Evolutionary conservation across 2,888 invertebrate species (phyloP).

Genomic region (Asteroscopus sphinx): DNA sequence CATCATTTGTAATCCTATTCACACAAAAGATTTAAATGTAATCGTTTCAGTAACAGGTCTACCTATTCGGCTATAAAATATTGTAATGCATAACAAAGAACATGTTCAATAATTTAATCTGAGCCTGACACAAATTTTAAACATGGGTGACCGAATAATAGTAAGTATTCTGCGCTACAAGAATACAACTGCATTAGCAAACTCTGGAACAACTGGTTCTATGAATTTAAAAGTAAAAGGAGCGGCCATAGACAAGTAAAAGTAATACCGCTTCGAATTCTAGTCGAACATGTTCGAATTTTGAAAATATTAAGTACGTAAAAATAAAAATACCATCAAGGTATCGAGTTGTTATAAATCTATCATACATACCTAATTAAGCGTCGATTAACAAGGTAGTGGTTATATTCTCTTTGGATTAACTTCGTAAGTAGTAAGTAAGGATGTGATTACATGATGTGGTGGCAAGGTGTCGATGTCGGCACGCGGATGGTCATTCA

Average conservation of each 20-base stretch:
- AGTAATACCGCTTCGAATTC: constrained; percentile 3
- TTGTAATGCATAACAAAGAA: constrained; percentile 1
- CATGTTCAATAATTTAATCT: too few species aligned
- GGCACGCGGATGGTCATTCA: constrained; percentile 67
- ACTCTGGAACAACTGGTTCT: constrained; percentile 18
- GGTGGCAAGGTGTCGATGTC: constrained; percentile 56
- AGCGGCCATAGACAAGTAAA: constrained; percentile 14
- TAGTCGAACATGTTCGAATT: constrained; percentile 7
- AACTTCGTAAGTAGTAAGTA: too few species aligned
- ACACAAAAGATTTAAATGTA: not conserved
- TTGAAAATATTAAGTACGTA: not conserved
- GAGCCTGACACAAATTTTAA: constrained; percentile 1
- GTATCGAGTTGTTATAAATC: constrained; percentile 4
- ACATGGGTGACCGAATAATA: constrained; percentile 15
- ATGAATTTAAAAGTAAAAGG: constrained; percentile 45
- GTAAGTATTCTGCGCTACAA: constrained; percentile 15
- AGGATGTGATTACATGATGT: constrained; percentile 55
- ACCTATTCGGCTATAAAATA: constrained; percentile 1
- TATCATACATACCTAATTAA: constrained; percentile 2
- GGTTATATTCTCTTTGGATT: too few species aligned
- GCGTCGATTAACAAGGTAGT: constrained; percentile 25
- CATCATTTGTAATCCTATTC: not conserved
- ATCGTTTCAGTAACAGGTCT: not conserved
- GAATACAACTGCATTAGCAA: constrained; percentile 17
- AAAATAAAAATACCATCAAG: not conserved